Evolutionary conservation across 2,797 vertebrate species (phyloP).

Genomic region (Orestias chungarensis): DNA sequence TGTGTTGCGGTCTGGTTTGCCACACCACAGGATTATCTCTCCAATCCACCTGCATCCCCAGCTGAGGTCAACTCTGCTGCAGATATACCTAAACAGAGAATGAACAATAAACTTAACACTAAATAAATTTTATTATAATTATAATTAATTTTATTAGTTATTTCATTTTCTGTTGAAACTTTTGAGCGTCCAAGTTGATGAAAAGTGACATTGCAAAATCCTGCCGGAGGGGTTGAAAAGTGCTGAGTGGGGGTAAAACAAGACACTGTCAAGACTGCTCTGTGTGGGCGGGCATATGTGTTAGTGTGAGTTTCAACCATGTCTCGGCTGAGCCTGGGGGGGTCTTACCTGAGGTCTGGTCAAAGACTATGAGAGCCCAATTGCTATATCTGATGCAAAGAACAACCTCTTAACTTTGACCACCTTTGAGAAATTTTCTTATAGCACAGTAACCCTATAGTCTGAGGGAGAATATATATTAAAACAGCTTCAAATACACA

Average conservation of each 20-base stretch:
- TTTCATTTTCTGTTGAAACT: constrained; percentile 55
- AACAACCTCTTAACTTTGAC: constrained; percentile 61
- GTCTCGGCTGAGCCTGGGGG: constrained; percentile 64
- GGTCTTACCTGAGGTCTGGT: constrained; percentile 67
- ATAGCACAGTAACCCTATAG: constrained; percentile 24
- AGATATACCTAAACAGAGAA: constrained; percentile 3
- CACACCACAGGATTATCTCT: constrained; percentile 53
- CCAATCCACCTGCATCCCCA: constrained; percentile 47
- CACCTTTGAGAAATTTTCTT: constrained; percentile 60
- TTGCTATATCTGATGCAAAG: constrained; percentile 69
- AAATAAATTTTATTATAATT: not conserved
- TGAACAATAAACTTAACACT: constrained; percentile 35
- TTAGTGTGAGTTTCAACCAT: constrained; percentile 55
- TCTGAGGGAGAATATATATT: constrained; percentile 13
- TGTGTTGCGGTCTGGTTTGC: constrained; percentile 53
- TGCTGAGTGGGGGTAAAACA: constrained; percentile 77
- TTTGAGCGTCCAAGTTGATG: constrained; percentile 60
- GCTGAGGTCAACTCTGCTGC: constrained; percentile 36
- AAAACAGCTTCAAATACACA: not conserved
- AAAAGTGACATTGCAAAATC: constrained; percentile 71
- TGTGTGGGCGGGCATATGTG: constrained; percentile 26
- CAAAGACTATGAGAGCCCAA: constrained; percentile 65
- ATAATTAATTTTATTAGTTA: constrained; percentile 31
- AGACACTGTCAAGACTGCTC: constrained; percentile 72
- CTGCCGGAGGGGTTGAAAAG: constrained; percentile 72